Conservation (phyloP, 2,888 invertebrate species). For the Drosophila limbata region DNA sequence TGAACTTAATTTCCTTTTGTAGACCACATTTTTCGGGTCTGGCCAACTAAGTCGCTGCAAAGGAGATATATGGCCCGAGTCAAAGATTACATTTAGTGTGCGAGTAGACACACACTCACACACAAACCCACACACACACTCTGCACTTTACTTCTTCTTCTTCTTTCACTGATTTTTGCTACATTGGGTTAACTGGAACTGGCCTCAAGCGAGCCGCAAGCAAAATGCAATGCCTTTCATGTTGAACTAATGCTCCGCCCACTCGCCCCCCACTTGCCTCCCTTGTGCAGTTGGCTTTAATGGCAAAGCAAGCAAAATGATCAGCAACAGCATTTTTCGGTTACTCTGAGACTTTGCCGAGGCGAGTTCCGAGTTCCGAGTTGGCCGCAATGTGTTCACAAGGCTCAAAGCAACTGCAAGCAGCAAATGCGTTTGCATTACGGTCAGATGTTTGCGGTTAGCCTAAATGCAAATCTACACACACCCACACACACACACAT, state of each 20-base stretch:
- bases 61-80: conserved; percentile 71
- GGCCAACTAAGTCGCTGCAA: conserved; percentile 63
- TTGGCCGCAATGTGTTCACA: conserved; percentile 43
- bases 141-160: conserved; percentile 7
- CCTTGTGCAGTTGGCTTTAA: conserved; percentile 17
- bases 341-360: conserved; percentile 20
- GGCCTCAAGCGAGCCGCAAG: conserved; percentile 71
- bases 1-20: conserved; percentile 79
- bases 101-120: conserved; percentile 33
- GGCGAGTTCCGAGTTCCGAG: conserved; percentile 23
- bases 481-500: conserved; percentile 8
- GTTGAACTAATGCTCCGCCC: conserved; percentile 47
- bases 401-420: conserved; percentile 43
- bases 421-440: conserved; percentile 78
- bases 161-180: conserved; percentile 64
- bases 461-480: conserved; percentile 35
- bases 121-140: conserved; percentile 8
- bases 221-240: conserved; percentile 74
- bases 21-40: conserved; percentile 63
- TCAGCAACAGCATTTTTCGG: conserved; percentile 50
- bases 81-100: conserved; percentile 72
- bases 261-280: background rate
- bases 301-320: conserved; percentile 56
- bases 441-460: conserved; percentile 76
- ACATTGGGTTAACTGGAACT: conserved; percentile 38